phyloP scores from a whole-genome alignment of 2,797 vertebrate genomes.

The Lycodopsis pacificus region DNA sequence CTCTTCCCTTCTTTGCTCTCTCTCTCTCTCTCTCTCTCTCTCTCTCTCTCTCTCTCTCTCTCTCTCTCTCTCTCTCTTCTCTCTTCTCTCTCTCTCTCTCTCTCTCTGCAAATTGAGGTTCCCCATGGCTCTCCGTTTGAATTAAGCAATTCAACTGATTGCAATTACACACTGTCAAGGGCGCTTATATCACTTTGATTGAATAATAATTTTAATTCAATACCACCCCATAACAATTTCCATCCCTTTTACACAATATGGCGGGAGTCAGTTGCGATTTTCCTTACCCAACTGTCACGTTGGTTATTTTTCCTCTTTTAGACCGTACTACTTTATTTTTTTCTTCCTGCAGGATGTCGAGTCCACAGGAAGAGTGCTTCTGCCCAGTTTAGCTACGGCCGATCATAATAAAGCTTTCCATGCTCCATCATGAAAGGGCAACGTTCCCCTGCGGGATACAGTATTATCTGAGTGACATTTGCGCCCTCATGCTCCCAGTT shows the following conservation, averaged over 20 bases:
- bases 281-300: conserved; percentile 27
- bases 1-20: neutral
- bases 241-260: conserved; percentile 52
- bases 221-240: conserved; percentile 51
- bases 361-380: conserved; percentile 5
- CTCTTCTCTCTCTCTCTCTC: conserved; percentile 10
- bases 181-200: conserved; percentile 67
- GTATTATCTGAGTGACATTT: conserved; percentile 59
- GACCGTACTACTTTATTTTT: neutral
- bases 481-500: conserved; percentile 45
- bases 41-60: neutral
- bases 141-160: conserved; percentile 77
- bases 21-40: conserved; percentile 19
- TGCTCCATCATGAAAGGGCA: conserved; percentile 54
- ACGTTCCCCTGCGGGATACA: conserved; percentile 26
- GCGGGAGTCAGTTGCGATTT: conserved; percentile 64
- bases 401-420: conserved; percentile 34
- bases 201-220: conserved; percentile 71
- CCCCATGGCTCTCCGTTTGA: conserved; percentile 68
- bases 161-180: conserved; percentile 76
- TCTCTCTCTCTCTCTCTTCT: conserved; percentile 2
- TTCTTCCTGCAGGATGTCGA: neutral
- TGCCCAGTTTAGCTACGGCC: conserved; percentile 17
- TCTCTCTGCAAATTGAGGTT: conserved; percentile 42
- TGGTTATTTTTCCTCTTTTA: conserved; percentile 16